Evolutionary conservation across 2,888 invertebrate species (phyloP).

Genomic region (Quadroppia sp.): DNA sequence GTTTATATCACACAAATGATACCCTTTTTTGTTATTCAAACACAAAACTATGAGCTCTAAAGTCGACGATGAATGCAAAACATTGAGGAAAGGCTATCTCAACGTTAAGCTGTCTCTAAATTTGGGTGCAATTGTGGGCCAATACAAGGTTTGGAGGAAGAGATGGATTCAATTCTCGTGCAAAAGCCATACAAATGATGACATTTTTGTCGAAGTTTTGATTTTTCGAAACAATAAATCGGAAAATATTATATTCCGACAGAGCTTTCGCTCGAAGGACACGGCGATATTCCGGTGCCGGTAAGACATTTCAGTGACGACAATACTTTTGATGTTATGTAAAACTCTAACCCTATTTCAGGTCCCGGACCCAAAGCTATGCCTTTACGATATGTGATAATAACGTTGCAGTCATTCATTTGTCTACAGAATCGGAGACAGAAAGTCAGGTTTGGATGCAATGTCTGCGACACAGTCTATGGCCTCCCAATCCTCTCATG

Average conservation of each 20-base stretch:
- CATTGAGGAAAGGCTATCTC: slow-evolving; percentile 37
- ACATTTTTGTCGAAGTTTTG: neutral
- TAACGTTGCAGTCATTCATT: slow-evolving; percentile 43
- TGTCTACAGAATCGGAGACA: slow-evolving; percentile 45
- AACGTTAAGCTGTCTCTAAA: slow-evolving; percentile 44
- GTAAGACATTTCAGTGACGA: neutral
- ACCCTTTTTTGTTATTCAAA: too few relatives aligned
- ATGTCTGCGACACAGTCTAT: slow-evolving; percentile 44
- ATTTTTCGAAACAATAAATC: slow-evolving; percentile 23
- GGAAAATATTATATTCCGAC: neutral
- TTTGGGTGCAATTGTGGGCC: slow-evolving; percentile 27
- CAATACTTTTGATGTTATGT: neutral
- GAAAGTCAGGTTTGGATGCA: slow-evolving; percentile 46
- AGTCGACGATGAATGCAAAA: neutral
- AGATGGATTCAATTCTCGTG: neutral
- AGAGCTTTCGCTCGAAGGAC: neutral
- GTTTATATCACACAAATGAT: neutral
- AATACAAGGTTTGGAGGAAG: slow-evolving; percentile 3
- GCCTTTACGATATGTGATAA: slow-evolving; percentile 45
- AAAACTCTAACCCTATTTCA: slow-evolving; percentile 24
- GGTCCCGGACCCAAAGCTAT: slow-evolving; percentile 44
- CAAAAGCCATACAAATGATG: neutral
- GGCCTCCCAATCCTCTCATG: slow-evolving; percentile 46
- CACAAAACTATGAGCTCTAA: neutral
- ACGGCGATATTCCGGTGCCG: slow-evolving; percentile 11